A percentile compares a stretch with the other conserved stretches of the same genome.
Conservation (phyloP, 2,888 invertebrate genomes). For the Caenorhabditis sinica region DNA sequence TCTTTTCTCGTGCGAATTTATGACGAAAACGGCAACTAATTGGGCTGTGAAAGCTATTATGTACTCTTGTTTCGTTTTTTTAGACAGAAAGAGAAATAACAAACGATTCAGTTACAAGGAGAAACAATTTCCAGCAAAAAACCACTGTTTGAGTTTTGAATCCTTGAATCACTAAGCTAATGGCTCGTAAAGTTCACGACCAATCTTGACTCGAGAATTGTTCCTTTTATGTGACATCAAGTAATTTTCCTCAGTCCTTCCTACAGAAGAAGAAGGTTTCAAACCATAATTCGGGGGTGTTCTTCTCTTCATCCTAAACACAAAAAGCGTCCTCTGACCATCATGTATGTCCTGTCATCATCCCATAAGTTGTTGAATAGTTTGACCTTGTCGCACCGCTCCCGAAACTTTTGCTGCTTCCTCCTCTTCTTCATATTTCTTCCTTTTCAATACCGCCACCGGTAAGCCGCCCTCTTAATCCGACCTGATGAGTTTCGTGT, state of each 20-base stretch:
- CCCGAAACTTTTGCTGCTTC: constrained; percentile 48
- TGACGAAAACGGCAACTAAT: constrained; percentile 53
- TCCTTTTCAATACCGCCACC: constrained; percentile 7
- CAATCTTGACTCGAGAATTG: constrained; percentile 42
- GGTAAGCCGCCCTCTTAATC: constrained; percentile 54
- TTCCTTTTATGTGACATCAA: constrained; percentile 7
- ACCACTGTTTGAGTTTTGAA: not conserved
- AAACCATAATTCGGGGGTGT: constrained; percentile 50
- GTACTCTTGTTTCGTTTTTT: constrained; percentile 44
- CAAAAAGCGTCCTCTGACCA: constrained; percentile 50
- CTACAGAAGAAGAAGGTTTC: constrained; percentile 23
- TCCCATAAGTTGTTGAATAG: constrained; percentile 45
- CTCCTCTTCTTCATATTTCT: constrained; percentile 3
- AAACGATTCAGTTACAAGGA: not conserved
- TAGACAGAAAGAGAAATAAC: constrained; percentile 11
- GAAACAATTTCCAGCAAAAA: not conserved
- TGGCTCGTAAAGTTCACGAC: constrained; percentile 23
- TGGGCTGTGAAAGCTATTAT: constrained; percentile 50
- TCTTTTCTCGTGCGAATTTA: constrained; percentile 41
- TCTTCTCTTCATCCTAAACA: constrained; percentile 7
- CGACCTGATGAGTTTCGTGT: constrained; percentile 59
- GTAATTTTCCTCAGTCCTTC: constrained; percentile 20
- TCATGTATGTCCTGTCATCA: constrained; percentile 19
- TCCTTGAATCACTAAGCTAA: not conserved
- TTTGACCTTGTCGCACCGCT: constrained; percentile 55